Base-by-base conservation (phyloP, 2,888 invertebrate genomes). In the Brachyopa scutellaris region DNA sequence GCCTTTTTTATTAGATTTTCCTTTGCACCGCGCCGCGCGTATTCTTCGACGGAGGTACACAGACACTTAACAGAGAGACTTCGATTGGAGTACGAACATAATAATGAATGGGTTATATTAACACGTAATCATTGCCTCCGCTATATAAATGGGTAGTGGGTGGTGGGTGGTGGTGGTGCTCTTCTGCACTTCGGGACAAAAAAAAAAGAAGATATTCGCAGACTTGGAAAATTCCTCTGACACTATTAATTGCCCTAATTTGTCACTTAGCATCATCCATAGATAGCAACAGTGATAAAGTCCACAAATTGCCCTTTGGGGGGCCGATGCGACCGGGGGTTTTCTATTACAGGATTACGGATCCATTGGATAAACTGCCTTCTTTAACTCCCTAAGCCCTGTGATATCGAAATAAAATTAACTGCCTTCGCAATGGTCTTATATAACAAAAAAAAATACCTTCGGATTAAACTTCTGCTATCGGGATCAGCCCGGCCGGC, bases 161-260 rank as follows among this genome's bases (percentile, higher is more conserved):
- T 40, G 7, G 17, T 17, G 42, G 26, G 26, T 17, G 9, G 29
- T 51, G 33, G 26, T 3, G 3, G 26, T 26, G 26, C 26, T 26
- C 13, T 23, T 42, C 36, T 31, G 49, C 59, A 5, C 6, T 26
- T 59, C 59, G 59, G 49, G 42, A 11, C 53, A 15, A 40, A 72
- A 69, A 26, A 26, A 26, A 26, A 26, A 5, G 26, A 5, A 26
- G 3, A 6, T 62, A 70, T 69, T 77, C 70, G 55, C 62, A 69
- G 62, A 55, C 77, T 77, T 70, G 77, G 77, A 70, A 69, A 70
- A 77, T 77, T 77, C 77, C 69, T 70, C 69, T 77, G 77, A 70
- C 77, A 77, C 77, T 77, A 77, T 77, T 77, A 77, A 77, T 77
- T 77, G 77, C 55, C 59, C 70, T 77, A 77, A 77, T 77, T 77